These are phyloP conservation scores for Formica exsecta DNA, from an alignment of 1,140 invertebrate species.

Conservation along the genomic window DNA sequence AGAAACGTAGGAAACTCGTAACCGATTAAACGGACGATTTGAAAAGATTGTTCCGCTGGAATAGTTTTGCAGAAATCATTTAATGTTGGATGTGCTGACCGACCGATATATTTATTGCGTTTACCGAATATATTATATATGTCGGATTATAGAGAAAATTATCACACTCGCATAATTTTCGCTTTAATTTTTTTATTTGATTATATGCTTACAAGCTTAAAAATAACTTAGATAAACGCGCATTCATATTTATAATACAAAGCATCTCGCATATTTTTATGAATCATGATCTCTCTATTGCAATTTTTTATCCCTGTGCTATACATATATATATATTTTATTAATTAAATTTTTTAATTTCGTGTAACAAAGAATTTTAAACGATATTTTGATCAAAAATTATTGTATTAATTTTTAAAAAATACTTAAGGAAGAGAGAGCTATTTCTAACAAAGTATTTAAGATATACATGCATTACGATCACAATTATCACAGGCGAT, in stretches of 20 bases:
- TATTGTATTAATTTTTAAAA: not conserved
- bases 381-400: not conserved
- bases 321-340: not conserved
- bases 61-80: not conserved
- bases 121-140: not conserved
- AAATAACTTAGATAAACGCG: not conserved
- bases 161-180: too few relatives aligned
- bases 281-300: too few relatives aligned
- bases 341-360: not conserved
- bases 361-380: not conserved
- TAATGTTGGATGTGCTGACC: not conserved
- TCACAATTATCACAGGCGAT: not conserved
- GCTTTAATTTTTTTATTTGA: not conserved
- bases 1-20: not conserved
- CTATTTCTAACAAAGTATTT: constrained; percentile 5
- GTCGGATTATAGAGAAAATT: not conserved
- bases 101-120: not conserved
- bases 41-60: not conserved
- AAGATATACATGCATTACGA: not conserved
- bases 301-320: too few relatives aligned
- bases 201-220: not conserved
- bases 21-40: not conserved
- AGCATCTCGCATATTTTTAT: too few relatives aligned
- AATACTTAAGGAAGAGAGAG: not conserved
- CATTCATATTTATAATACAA: not conserved